Base-by-base conservation (phyloP, 2,797 vertebrate genomes). In the Chanos chanos region DNA sequence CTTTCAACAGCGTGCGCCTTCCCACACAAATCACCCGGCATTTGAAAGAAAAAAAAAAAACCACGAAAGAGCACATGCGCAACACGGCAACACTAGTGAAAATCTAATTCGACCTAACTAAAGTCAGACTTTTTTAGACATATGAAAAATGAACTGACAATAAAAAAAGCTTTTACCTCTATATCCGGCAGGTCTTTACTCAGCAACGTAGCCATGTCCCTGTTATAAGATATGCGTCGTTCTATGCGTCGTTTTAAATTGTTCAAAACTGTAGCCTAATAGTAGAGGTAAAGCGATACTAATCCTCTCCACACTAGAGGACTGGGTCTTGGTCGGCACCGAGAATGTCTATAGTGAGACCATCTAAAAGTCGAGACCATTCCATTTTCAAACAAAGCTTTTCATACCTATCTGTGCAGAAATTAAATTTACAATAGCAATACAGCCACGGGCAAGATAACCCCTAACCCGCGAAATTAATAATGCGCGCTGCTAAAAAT, bases 101-200 rank as follows among this genome's bases (percentile, higher is more conserved):
- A n/a, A n/a, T n/a, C n/a, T n/a, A n/a, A n/a, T n/a, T n/a, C n/a
- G n/a, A n/a, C 27, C 27, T 27, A 5, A 15, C 6, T 37, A 1
- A 3, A 21, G 3, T 9, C 18, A 41, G 40, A 40, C 36, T n/a
- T 2, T 10, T 34, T 15, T n/a, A n/a, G 12, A 13, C 36, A 39
- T 16, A 16, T 39, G 37, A 13, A 0, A 3, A 6, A 7, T 1
- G 37, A 7, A 16, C 5, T 7, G n/a, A 4, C 34, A 7, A 39
- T 6, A n/a, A 13, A 24, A 16, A 30, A 22, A 3, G 3, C 5
- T 24, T 16, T 74, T 89, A 91, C 89, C 90, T 91, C 89, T 68
- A 90, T 91, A 75, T 92, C 89, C 77, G 80, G 79, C 2, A 86
- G 66, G 75, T 90, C 89, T 80, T 75, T 86, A 85, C 89, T 90